Base-by-base conservation (phyloP, 2,113 vertebrate genomes). In the Tonatia bakeri region DNA sequence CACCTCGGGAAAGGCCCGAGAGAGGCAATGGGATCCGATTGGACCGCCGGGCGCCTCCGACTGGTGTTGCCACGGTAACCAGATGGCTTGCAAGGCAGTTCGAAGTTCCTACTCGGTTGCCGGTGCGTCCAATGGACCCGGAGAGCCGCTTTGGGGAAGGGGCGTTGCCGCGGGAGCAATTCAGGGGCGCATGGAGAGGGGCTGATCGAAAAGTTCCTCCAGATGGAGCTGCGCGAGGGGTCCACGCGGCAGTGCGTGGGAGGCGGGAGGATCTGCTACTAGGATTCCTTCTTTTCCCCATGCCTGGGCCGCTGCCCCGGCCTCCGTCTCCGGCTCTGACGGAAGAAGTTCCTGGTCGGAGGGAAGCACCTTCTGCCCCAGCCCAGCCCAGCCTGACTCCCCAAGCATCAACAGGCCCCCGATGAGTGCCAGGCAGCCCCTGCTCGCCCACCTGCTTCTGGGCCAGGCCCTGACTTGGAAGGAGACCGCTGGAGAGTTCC, bases 61-160 rank as follows among this genome's bases (percentile, higher is more conserved):
- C 87, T 96, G 94, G 95, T 94, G 98, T 98, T 98, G 96, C 98
- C 98, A 98, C 95, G 97, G 97, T 96, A 98, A 98, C 98, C 73
- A 86, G 97, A 92, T 96, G 95, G 97, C 73, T 75, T 80, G 95
- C 90, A 82, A 80, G 93, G 94, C 95, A 50, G 92, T 94, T 95
- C 33, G 96, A 91, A 97, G 97, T 98, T 97, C 97, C 91, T 97
- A 96, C 97, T 97, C 47, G 85, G 90, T 97, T 96, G 61, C 26
- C 13, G 73, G 83, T 77, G 81, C 26, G 79, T 90, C 92, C 77
- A 9, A 72, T 12, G 90, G 70, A 50, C 89, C 36, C 1, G 3
- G 87, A 72, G 52, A 43, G 20, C 76, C 15, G 64, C 16, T 72
- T 3, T 54, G 91, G 83, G 97, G 87, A 47, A 52, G 38, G 47